Evolutionary conservation across 1,140 invertebrate species (phyloP).

Genomic region (Drosophila simulans): DNA sequence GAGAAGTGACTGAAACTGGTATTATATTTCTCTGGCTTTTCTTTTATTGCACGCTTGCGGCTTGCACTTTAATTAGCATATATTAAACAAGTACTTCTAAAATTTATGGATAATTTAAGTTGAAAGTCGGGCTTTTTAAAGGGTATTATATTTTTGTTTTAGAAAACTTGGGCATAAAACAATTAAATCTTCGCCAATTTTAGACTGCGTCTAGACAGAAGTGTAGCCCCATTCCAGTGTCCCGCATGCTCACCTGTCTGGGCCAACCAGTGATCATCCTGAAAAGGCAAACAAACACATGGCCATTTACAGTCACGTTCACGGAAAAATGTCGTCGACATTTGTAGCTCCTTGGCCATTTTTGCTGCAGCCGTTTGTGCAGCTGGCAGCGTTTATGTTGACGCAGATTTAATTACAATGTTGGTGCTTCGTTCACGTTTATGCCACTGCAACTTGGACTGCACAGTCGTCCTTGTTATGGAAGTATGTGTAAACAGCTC

Average conservation of each 20-base stretch:
- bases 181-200: background rate
- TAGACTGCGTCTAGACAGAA: conserved; percentile 1
- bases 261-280: conserved; percentile 39
- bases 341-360: conserved; percentile 13
- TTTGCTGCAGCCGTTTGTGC: conserved; percentile 1
- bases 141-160: background rate
- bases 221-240: background rate
- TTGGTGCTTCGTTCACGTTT: conserved; percentile 66
- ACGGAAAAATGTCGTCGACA: conserved; percentile 28
- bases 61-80: too few species aligned
- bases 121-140: background rate
- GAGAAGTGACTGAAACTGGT: background rate
- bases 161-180: background rate
- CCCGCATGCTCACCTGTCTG: conserved; percentile 19
- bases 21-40: background rate
- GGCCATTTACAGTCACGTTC: conserved; percentile 7
- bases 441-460: conserved; percentile 71
- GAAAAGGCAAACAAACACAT: conserved; percentile 20
- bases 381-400: conserved; percentile 61
- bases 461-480: conserved; percentile 31
- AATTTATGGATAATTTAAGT: background rate
- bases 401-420: conserved; percentile 81
- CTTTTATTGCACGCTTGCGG: too few species aligned
- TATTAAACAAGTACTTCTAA: background rate
- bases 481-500: conserved; percentile 57